These are phyloP conservation scores for Sparus aurata DNA, from an alignment of 2,797 vertebrate species.

Conservation along the genomic window DNA sequence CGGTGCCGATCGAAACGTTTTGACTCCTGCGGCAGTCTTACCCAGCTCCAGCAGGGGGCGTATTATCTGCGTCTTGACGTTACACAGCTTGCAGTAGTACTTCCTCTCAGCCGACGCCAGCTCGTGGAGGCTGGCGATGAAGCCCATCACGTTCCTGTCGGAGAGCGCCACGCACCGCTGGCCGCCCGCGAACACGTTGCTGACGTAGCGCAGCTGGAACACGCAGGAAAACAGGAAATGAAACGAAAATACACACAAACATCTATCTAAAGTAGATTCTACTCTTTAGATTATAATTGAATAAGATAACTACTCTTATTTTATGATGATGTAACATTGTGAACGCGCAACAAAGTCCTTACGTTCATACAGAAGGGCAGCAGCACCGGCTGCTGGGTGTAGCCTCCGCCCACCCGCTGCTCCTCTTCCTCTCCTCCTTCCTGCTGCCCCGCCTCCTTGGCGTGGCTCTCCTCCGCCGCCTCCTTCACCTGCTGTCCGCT, in stretches of 20 bases:
- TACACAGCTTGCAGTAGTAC: constrained; percentile 93
- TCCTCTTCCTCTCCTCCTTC: constrained; percentile 71
- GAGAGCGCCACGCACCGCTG: constrained; percentile 87
- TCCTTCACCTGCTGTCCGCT: constrained; percentile 89
- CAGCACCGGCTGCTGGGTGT: constrained; percentile 88
- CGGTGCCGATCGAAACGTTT: not conserved
- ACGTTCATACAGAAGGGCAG: constrained; percentile 93
- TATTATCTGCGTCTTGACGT: constrained; percentile 91
- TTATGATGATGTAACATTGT: no score
- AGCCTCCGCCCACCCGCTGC: constrained; percentile 72
- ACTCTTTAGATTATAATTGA: no score
- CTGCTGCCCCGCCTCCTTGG: constrained; percentile 34
- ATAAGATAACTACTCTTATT: no score
- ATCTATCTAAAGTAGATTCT: not conserved
- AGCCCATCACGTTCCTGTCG: constrained; percentile 94
- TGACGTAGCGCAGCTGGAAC: constrained; percentile 93
- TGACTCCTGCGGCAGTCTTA: constrained; percentile 67
- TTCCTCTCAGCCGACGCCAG: constrained; percentile 93
- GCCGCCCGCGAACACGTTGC: constrained; percentile 91
- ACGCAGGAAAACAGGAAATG: not conserved
- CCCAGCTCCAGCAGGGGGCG: constrained; percentile 94
- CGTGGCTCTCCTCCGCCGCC: constrained; percentile 25
- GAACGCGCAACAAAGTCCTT: constrained; percentile 52
- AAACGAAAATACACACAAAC: not conserved
- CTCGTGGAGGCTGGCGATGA: constrained; percentile 95